Conservation (phyloP, 1,140 invertebrate species). For the Mamestra configurata region DNA sequence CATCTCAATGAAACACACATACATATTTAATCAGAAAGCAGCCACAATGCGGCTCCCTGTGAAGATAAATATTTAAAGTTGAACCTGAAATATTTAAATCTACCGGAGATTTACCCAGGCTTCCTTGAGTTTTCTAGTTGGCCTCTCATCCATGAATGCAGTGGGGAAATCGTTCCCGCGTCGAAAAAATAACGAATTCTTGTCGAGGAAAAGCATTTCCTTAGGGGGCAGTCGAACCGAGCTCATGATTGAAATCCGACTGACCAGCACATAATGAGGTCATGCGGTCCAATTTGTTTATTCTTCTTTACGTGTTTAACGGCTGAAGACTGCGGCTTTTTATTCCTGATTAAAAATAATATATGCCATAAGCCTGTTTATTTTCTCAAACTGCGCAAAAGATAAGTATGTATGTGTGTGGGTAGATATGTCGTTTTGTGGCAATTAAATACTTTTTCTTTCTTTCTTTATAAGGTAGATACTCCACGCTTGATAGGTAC, state of each 20-base stretch:
- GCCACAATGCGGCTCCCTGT: constrained; percentile 11
- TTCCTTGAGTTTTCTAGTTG: constrained; percentile 44
- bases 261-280: constrained; percentile 20
- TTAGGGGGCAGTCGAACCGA: constrained; percentile 27
- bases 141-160: constrained; percentile 55
- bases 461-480: too few species aligned
- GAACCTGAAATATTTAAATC: constrained; percentile 47
- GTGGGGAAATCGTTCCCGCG: constrained; percentile 54
- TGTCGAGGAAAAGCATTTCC: constrained; percentile 51
- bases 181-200: constrained; percentile 54
- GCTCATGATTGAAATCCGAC: constrained; percentile 26
- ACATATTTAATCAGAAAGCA: constrained; percentile 36
- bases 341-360: too few species aligned
- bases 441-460: too few species aligned
- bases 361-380: too few species aligned
- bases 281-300: constrained; percentile 4
- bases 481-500: too few species aligned
- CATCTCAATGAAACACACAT: constrained; percentile 35
- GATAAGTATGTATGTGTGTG: too few species aligned
- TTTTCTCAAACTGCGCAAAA: too few species aligned
- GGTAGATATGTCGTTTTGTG: too few species aligned
- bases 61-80: constrained; percentile 46
- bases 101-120: constrained; percentile 17
- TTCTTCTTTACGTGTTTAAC: too few species aligned
- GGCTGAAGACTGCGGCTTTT: too few species aligned